Conservation (phyloP, 2,113 vertebrate genomes). For the Nymphicus hollandicus region DNA sequence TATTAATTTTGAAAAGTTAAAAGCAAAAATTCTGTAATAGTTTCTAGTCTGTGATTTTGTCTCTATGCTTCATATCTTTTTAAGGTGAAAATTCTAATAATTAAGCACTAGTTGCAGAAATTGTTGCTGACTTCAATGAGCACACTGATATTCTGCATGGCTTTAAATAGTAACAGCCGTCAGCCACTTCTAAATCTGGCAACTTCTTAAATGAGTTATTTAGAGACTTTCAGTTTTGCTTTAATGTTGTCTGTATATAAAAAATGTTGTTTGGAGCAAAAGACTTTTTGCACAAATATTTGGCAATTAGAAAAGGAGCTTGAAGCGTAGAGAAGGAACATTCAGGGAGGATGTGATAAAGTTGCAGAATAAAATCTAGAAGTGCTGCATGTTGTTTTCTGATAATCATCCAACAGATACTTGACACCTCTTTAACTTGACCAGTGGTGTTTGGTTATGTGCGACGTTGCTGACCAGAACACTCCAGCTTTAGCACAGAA, state of each 20-base stretch:
- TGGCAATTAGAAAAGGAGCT: neutral
- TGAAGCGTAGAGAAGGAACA: neutral
- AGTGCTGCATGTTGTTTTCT: slow-evolving; percentile 49
- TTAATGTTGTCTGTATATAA: slow-evolving; percentile 12
- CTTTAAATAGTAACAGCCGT: slow-evolving; percentile 42
- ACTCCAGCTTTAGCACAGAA: slow-evolving; percentile 58
- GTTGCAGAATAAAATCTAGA: slow-evolving; percentile 3
- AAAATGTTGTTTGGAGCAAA: neutral
- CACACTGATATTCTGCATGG: neutral
- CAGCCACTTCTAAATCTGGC: slow-evolving; percentile 28
- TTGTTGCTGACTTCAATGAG: neutral
- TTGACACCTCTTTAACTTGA: slow-evolving; percentile 60
- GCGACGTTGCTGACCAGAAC: slow-evolving; percentile 46
- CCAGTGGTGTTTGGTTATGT: slow-evolving; percentile 55
- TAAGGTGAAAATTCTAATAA: neutral
- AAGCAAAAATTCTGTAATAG: neutral
- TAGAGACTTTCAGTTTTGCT: slow-evolving; percentile 66
- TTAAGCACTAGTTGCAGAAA: neutral
- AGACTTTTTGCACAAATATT: neutral
- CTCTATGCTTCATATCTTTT: neutral
- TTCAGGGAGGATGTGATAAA: slow-evolving; percentile 10
- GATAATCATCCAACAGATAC: slow-evolving; percentile 51
- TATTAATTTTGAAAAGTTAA: neutral
- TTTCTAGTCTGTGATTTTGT: neutral
- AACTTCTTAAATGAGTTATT: slow-evolving; percentile 59